Conservation (phyloP, 1,140 invertebrate species). For the Ruditapes philippinarum region DNA sequence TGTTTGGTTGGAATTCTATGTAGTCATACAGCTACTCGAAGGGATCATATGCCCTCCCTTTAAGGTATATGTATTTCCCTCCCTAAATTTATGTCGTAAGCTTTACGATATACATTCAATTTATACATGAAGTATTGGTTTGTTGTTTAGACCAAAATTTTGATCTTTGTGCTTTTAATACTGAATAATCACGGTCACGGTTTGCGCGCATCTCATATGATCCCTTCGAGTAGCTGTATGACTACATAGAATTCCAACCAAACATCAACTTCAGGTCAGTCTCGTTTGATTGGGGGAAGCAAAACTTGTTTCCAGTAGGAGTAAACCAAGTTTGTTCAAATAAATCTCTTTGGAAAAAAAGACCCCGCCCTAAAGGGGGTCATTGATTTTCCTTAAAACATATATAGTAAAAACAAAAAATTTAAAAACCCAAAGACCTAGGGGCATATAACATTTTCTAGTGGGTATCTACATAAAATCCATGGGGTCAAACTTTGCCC, state of each 20-base stretch:
- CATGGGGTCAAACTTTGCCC: too few species aligned
- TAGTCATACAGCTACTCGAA: conserved; percentile 26
- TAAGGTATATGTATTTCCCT: neutral
- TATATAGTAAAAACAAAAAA: too few species aligned
- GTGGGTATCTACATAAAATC: too few species aligned
- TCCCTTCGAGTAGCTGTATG: conserved; percentile 5
- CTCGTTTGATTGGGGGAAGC: conserved; percentile 26
- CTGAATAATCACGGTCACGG: neutral
- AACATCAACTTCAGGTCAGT: conserved; percentile 40
- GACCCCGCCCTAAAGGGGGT: too few species aligned
- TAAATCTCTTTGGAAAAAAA: too few species aligned
- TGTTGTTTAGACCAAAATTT: neutral
- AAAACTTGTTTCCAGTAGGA: too few species aligned
- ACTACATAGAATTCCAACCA: conserved; percentile 30
- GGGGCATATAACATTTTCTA: too few species aligned
- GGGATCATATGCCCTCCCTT: conserved; percentile 20
- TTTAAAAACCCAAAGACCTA: too few species aligned
- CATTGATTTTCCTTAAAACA: too few species aligned
- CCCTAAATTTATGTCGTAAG: neutral
- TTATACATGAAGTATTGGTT: neutral
- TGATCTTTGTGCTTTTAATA: neutral
- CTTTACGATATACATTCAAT: neutral
- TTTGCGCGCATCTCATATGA: conserved; percentile 44
- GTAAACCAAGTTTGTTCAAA: too few species aligned
- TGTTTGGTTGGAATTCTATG: conserved; percentile 23